Evolutionary conservation across 2,888 invertebrate species (phyloP).

Genomic region (Alcis repandata): DNA sequence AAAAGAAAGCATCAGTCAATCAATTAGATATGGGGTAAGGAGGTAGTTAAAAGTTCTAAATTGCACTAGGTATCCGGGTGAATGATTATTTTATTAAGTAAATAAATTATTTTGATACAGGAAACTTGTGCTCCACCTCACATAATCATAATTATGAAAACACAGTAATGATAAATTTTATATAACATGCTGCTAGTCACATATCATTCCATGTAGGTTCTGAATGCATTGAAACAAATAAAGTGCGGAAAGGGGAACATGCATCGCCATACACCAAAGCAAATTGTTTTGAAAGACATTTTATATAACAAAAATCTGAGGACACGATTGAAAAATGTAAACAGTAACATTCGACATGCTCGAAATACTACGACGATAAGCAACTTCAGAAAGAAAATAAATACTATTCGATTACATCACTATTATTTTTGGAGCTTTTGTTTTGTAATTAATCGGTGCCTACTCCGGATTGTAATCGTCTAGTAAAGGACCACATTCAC

Average conservation of each 20-base stretch:
- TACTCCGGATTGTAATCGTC: conserved; percentile 66
- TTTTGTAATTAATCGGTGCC: conserved; percentile 29
- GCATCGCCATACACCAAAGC: conserved; percentile 76
- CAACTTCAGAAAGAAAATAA: conserved; percentile 57
- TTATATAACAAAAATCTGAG: conserved; percentile 40
- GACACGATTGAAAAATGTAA: conserved; percentile 41
- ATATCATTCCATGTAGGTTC: conserved; percentile 37
- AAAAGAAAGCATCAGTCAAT: background rate
- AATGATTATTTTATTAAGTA: background rate
- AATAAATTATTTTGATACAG: background rate
- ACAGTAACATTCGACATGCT: conserved; percentile 66
- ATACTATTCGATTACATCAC: conserved; percentile 71
- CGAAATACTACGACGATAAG: conserved; percentile 70
- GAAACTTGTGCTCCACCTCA: conserved; percentile 37
- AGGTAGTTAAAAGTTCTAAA: background rate
- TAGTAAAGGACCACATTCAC: conserved; percentile 78
- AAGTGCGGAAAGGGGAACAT: conserved; percentile 65
- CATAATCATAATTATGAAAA: conserved; percentile 41
- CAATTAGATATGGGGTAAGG: conserved; percentile 26
- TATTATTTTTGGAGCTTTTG: conserved; percentile 23
- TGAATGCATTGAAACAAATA: conserved; percentile 37
- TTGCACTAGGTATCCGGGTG: background rate
- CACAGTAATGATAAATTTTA: conserved; percentile 33
- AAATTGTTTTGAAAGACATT: conserved; percentile 53
- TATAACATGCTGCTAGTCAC: conserved; percentile 47